phyloP scores from a whole-genome alignment of 2,888 invertebrate species.

The Blomia tropicalis region DNA sequence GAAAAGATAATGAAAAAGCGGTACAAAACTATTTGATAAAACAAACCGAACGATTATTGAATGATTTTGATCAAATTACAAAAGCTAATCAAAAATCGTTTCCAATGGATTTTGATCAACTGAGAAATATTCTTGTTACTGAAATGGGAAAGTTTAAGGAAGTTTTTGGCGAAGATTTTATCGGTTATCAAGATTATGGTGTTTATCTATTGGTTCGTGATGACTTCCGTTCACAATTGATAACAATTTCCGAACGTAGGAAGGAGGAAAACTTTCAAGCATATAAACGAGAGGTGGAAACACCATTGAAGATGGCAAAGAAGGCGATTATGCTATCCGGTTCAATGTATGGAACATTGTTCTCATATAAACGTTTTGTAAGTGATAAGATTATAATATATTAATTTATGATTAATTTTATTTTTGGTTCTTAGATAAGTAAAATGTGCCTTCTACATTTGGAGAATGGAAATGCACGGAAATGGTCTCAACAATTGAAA shows the following conservation, averaged over 20 bases:
- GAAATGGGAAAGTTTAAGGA: neutral
- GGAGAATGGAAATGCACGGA: neutral
- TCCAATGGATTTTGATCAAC: conserved; percentile 6
- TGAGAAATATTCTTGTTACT: neutral
- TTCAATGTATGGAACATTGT: conserved; percentile 27
- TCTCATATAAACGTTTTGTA: conserved; percentile 27
- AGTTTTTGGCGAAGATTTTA: conserved; percentile 19
- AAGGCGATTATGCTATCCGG: conserved; percentile 26
- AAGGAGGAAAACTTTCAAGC: conserved; percentile 29
- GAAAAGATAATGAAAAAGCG: neutral
- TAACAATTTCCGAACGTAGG: conserved; percentile 17
- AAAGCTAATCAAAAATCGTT: neutral
- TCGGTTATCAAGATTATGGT: conserved; percentile 20
- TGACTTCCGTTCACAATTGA: conserved; percentile 18
- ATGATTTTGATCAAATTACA: neutral
- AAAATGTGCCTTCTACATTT: neutral
- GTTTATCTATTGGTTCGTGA: neutral
- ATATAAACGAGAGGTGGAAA: conserved; percentile 26
- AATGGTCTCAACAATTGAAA: conserved; percentile 28
- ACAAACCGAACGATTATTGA: neutral
- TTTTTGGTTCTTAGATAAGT: neutral
- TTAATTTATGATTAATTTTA: neutral
- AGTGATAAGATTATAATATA: conserved; percentile 23
- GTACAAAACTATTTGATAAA: neutral
- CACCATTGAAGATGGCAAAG: conserved; percentile 27